Evolutionary conservation across 2,888 invertebrate genomes (phyloP).

Genomic region (Mythimna albipuncta): DNA sequence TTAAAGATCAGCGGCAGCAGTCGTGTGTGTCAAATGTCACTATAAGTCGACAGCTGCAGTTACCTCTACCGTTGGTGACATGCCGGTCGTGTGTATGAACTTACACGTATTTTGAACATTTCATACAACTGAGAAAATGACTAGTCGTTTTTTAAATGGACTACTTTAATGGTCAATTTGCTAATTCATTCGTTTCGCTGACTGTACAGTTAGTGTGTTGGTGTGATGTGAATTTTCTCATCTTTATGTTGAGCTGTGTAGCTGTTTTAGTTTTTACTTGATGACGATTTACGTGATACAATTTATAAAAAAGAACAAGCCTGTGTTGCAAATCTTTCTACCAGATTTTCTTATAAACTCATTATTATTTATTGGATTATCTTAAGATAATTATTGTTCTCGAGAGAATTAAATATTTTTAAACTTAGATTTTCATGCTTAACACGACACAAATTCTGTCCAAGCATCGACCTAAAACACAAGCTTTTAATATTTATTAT

Average conservation of each 20-base stretch:
- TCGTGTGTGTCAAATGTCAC: no score
- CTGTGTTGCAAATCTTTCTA: background rate
- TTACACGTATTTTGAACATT: background rate
- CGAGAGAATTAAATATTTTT: no score
- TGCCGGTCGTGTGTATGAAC: no score
- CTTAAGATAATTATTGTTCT: no score
- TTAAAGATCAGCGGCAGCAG: no score
- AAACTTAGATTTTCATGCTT: background rate
- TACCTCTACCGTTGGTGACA: no score
- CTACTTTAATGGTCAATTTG: background rate
- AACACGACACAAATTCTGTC: background rate
- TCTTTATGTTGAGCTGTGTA: background rate
- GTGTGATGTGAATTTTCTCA: background rate
- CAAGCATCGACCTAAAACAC: conserved; percentile 1
- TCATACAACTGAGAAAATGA: background rate
- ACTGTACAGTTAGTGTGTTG: background rate
- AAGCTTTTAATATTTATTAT: background rate
- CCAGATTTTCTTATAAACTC: no score
- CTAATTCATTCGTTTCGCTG: conserved; percentile 7
- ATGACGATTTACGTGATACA: background rate
- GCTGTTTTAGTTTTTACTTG: background rate
- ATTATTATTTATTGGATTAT: no score
- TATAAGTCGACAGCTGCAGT: no score
- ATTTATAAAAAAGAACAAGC: background rate
- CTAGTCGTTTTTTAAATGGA: background rate